Evolutionary conservation across 1,140 invertebrate genomes (phyloP), one percentile per base, ranked within the genome.

Genomic region (Cataglyphis hispanica): DNA sequence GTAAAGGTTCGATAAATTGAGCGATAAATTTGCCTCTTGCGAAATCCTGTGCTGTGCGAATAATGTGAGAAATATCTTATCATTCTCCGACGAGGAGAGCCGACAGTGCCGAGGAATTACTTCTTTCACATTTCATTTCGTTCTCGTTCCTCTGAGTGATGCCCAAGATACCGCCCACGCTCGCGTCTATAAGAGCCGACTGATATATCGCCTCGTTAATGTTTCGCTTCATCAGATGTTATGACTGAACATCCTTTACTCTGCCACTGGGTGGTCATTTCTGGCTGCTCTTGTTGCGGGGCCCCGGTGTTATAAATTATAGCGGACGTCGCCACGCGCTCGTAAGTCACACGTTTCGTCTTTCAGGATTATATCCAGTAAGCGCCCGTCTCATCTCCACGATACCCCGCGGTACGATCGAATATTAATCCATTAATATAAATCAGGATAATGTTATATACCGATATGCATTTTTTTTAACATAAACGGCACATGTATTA

Each of bases 191-290:
- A 90, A 88, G 87, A 90, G 77, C 86, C 92, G 86, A 92, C 89
- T 93, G 93, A 94, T 94, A 92, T 94, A 94, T 94, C 91, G 92
- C 90, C 92, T 93, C 93, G 93, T 94, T 94, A 94, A 94, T 94
- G 93, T 93, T 94, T 93, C 93, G 93, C 93, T 94, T 94, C 93
- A 93, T 93, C 93, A 94, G 93, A 93, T 92, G 93, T 94, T 94
- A 94, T 94, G 92, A 94, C 92, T 89, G 93, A 91, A 92, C 93
- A 94, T 94, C 93, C 91, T 94, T 94, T 94, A 94, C 93, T 88
- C 90, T 91, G 92, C 93, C 93, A 93, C 91, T 92, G 91, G 92
- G 93, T 93, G 93, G 93, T 93, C 93, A 94, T 94, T 94, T 94
- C 92, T 86, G 88, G 80, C 89, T 92, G 91, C 91, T 93, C 92